These are phyloP conservation scores for Cephonodes hylas DNA, from an alignment of 2,888 invertebrate species.

Conservation along the genomic window DNA sequence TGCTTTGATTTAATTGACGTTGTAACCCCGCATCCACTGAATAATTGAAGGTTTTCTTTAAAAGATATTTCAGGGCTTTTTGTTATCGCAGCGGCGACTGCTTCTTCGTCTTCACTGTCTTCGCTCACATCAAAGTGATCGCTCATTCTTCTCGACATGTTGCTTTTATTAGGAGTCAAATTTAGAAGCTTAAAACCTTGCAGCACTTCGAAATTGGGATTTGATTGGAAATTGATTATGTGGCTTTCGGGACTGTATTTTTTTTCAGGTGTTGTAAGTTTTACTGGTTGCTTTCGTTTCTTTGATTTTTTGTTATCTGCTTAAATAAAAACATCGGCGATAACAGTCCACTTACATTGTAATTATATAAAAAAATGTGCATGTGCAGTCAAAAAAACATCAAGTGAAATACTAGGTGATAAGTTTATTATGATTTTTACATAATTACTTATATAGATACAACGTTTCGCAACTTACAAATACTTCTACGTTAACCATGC, in stretches of 20 bases:
- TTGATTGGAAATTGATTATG: conserved; percentile 59
- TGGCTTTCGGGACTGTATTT: conserved; percentile 47
- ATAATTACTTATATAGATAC: too few relatives aligned
- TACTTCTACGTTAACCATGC: too few relatives aligned
- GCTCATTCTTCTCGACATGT: neutral
- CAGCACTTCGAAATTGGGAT: conserved; percentile 66
- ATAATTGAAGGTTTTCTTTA: conserved; percentile 41
- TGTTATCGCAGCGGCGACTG: neutral
- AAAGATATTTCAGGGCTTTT: neutral
- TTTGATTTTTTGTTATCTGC: conserved; percentile 25
- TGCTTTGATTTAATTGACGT: conserved; percentile 14
- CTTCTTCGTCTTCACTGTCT: conserved; percentile 31
- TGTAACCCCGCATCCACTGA: conserved; percentile 52
- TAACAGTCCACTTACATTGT: too few relatives aligned
- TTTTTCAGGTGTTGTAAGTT: conserved; percentile 40
- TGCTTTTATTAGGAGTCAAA: conserved; percentile 42
- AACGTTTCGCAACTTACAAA: too few relatives aligned
- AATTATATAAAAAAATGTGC: too few relatives aligned
- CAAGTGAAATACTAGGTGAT: too few relatives aligned
- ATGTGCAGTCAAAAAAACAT: too few relatives aligned
- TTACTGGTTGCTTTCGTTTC: conserved; percentile 41
- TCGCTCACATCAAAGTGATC: conserved; percentile 27
- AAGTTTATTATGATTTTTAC: too few relatives aligned
- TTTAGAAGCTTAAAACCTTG: conserved; percentile 69
- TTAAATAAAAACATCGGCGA: conserved; percentile 16